These are phyloP conservation scores for Thrips palmi DNA, from an alignment of 1,140 invertebrate species.

Conservation along the genomic window DNA sequence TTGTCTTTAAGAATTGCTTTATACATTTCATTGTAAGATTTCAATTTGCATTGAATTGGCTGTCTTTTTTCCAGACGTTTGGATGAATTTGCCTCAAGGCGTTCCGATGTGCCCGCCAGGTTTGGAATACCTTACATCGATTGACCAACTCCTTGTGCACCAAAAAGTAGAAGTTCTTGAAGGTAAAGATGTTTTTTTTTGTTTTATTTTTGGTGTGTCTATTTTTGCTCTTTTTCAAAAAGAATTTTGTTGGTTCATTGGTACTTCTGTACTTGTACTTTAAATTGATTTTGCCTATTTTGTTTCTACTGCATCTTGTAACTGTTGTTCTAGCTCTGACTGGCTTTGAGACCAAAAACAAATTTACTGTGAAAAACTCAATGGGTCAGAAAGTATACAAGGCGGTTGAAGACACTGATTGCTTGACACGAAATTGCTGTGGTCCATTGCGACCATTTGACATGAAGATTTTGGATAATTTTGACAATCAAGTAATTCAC, in stretches of 20 bases:
- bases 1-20: background rate
- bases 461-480: slow-evolving; percentile 68
- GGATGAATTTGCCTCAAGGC: slow-evolving; percentile 56
- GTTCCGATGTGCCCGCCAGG: slow-evolving; percentile 61
- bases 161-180: slow-evolving; percentile 75
- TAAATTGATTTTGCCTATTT: background rate
- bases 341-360: slow-evolving; percentile 83
- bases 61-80: slow-evolving; percentile 40
- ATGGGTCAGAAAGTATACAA: slow-evolving; percentile 65
- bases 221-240: background rate
- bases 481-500: slow-evolving; percentile 52
- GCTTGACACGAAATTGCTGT: slow-evolving; percentile 56
- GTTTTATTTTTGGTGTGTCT: background rate
- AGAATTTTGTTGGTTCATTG: background rate
- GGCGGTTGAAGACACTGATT: slow-evolving; percentile 67
- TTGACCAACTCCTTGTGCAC: slow-evolving; percentile 74
- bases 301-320: background rate
- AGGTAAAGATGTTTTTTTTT: slow-evolving; percentile 28
- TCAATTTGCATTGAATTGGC: no score
- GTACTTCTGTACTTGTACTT: background rate
- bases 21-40: background rate
- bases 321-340: slow-evolving; percentile 36
- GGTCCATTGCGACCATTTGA: slow-evolving; percentile 62
- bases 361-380: slow-evolving; percentile 61
- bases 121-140: slow-evolving; percentile 80